Conservation (phyloP, 2,113 vertebrate genomes). For the Cephalophus harveyi region DNA sequence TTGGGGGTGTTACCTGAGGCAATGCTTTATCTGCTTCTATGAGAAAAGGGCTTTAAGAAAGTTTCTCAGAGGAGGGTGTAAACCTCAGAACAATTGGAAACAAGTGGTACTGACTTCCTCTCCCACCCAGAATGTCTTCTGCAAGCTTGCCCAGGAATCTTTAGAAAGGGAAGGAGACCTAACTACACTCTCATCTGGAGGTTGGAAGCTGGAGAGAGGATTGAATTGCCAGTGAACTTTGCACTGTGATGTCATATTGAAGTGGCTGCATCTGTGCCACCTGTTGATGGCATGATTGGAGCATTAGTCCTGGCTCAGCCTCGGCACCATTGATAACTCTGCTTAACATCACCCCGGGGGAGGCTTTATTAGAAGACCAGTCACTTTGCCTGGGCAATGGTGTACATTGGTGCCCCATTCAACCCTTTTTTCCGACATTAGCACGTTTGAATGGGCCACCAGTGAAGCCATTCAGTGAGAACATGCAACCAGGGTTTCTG, state of each 20-base stretch:
- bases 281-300: constrained; percentile 83
- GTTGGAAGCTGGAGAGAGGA: constrained; percentile 70
- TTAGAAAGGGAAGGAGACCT: constrained; percentile 60
- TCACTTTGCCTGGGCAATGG: constrained; percentile 84
- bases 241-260: constrained; percentile 77
- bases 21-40: constrained; percentile 55
- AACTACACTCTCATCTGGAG: constrained; percentile 67
- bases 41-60: constrained; percentile 61
- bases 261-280: constrained; percentile 81
- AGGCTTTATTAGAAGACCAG: constrained; percentile 81
- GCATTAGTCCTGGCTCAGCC: constrained; percentile 81
- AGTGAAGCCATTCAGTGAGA: constrained; percentile 84
- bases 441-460: constrained; percentile 87
- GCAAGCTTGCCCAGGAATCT: constrained; percentile 32
- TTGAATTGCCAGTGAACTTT: constrained; percentile 77
- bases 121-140: constrained; percentile 26
- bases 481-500: constrained; percentile 81
- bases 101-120: constrained; percentile 47
- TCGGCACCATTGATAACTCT: constrained; percentile 80
- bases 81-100: constrained; percentile 69
- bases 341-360: constrained; percentile 82
- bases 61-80: constrained; percentile 49
- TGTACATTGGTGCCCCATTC: constrained; percentile 80
- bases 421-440: constrained; percentile 81
- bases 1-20: constrained; percentile 24